phyloP scores from a whole-genome alignment of 2,797 vertebrate genomes.

The Margarornis squamiger region DNA sequence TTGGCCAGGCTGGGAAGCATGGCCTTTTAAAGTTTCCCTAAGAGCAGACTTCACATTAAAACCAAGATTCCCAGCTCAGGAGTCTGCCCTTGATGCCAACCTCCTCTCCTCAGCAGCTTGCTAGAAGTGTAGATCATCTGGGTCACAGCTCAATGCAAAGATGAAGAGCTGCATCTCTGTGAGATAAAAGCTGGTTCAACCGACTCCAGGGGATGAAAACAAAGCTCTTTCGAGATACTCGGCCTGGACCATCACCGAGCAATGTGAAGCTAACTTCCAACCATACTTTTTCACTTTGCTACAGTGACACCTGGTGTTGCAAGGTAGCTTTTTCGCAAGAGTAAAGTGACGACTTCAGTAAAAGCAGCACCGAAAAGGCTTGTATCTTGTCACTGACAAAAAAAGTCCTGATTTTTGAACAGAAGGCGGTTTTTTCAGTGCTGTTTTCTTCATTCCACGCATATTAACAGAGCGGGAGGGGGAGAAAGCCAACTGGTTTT shows the following conservation, averaged over 20 bases:
- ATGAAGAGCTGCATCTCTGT: too few relatives aligned
- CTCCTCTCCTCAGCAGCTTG: neutral
- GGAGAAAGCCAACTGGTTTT: neutral
- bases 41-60: neutral
- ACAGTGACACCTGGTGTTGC: constrained; percentile 55
- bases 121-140: neutral
- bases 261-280: accelerated
- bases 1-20: neutral
- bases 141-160: accelerated
- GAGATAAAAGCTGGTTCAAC: neutral
- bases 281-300: neutral
- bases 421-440: accelerated
- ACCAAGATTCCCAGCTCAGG: neutral
- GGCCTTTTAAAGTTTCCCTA: neutral
- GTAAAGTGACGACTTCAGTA: accelerated
- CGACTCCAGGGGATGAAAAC: accelerated
- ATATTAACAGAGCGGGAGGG: too few relatives aligned
- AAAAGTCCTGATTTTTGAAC: neutral
- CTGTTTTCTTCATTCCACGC: neutral
- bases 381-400: neutral
- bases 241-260: accelerated
- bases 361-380: neutral
- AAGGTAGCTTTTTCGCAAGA: neutral
- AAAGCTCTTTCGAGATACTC: accelerated
- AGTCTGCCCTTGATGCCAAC: neutral